phyloP scores from a whole-genome alignment of 2,797 vertebrate genomes.

The Masticophis lateralis region DNA sequence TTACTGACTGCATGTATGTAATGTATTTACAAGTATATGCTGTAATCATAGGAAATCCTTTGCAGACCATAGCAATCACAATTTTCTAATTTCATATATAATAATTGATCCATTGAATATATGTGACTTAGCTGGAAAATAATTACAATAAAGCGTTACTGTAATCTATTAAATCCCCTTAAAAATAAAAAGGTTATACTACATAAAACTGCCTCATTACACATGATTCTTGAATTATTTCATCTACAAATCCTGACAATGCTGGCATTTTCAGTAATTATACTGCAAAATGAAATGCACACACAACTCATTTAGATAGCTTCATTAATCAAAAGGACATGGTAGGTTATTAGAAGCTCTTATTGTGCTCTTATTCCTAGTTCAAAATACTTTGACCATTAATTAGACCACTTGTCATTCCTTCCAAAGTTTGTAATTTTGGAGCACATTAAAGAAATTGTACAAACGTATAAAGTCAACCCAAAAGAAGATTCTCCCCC shows the following conservation, averaged over 20 bases:
- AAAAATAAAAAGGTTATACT: background rate
- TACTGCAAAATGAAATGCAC: background rate
- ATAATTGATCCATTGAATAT: background rate
- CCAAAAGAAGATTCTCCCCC: background rate
- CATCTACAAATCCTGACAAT: background rate
- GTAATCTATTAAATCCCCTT: background rate
- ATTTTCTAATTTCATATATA: background rate
- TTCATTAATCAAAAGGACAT: background rate
- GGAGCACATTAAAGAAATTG: background rate
- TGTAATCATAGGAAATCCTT: background rate
- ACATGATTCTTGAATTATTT: background rate
- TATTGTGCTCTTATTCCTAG: no score
- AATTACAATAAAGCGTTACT: background rate
- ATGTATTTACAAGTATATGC: background rate
- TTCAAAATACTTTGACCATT: background rate
- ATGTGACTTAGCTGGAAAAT: background rate
- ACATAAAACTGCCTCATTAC: background rate
- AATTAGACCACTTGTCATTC: background rate
- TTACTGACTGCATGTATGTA: background rate
- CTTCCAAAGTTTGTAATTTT: background rate
- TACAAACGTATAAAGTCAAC: background rate
- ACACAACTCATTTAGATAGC: background rate
- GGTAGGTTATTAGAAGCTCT: background rate
- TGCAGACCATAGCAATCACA: background rate
- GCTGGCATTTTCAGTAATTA: background rate